Evolutionary conservation across 2,113 vertebrate genomes (phyloP).

Genomic region (Naja naja): DNA sequence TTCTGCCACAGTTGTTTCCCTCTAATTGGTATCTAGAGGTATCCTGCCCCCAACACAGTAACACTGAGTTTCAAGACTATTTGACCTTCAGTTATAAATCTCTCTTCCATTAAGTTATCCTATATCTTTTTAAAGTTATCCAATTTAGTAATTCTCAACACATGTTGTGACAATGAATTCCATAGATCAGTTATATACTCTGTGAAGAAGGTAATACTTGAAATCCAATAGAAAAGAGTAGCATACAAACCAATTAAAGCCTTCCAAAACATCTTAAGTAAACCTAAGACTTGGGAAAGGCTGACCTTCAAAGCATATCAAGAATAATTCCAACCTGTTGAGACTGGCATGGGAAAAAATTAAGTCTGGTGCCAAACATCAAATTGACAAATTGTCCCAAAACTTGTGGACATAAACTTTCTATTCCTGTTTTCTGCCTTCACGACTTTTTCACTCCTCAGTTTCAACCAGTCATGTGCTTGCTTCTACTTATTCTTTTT

Average conservation of each 20-base stretch:
- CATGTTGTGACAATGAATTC: not conserved
- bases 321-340: not conserved
- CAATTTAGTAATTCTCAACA: not conserved
- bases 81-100: too few relatives aligned
- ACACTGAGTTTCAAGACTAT: too few relatives aligned
- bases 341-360: not conserved
- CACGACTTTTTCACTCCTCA: not conserved
- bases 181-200: not conserved
- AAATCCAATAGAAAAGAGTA: too few relatives aligned
- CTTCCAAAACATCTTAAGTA: too few relatives aligned
- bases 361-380: not conserved
- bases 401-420: not conserved
- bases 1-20: not conserved
- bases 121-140: not conserved
- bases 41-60: not conserved
- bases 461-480: not conserved
- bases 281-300: not conserved
- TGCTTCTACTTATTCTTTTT: not conserved
- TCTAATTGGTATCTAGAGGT: not conserved
- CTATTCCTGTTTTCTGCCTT: not conserved
- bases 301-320: not conserved
- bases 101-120: not conserved
- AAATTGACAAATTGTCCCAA: not conserved
- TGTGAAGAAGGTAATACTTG: not conserved
- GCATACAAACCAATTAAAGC: too few relatives aligned